Base-by-base conservation (phyloP, 1,140 invertebrate genomes). In the Vanessa atalanta region DNA sequence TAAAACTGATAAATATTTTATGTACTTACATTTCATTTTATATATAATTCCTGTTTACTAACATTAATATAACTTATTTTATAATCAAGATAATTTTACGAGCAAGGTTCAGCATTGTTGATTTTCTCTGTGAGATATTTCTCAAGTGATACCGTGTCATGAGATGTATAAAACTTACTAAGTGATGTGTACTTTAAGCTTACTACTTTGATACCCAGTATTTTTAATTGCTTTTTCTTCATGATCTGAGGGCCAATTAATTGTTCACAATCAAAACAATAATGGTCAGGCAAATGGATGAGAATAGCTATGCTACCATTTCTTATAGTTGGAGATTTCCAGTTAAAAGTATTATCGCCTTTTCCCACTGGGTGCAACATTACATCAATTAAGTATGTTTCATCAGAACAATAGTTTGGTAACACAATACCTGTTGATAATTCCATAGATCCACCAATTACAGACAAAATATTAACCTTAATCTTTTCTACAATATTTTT, bases 251-350 rank as follows among this genome's bases (percentile, higher is more conserved):
- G 93, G 0, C 96, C 96, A 77, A 95, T 94, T 23, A 96, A 83
- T 64, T 89, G 79, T 51, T 90, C 84, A 61, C 87, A 91, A 67
- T 94, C 92, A 53, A 90, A 89, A 83, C 94, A 95, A 86, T 94
- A 96, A 88, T 96, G 94, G 77, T 96, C 95, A 16, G 95, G 95
- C 26, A 95, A 84, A 86, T 95, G 93, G 65, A 96, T 93, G 37
- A 96, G 85, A 72, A 96, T 77, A 4, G 94, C 95, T 50, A 91
- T 93, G 78, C 91, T 93, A 26, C 90, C 72, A 83, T 94, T 93
- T 79, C 82, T 88, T 60, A 80, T 80, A 6, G 79, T 77, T 48
- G 88, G 81, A 6, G 84, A 76, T 79, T 92, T 93, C 81, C 94
- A 93, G 65, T 91, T 88, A 15, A 93, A 88, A 48, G 88, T 88